Evolutionary conservation across 1,140 invertebrate species (phyloP).

Genomic region (Chrysopa pallens): DNA sequence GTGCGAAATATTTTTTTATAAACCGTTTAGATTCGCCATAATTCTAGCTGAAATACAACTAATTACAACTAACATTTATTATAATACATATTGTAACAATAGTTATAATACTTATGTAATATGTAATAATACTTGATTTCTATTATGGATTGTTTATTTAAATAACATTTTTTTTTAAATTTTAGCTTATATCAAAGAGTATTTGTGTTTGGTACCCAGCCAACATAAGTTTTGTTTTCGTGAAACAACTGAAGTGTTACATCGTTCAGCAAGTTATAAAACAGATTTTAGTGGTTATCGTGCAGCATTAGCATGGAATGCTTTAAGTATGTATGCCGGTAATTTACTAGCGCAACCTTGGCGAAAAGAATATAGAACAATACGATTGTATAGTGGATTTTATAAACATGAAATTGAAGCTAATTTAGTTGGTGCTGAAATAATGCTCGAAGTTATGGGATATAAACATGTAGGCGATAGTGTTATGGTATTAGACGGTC

Average conservation of each 20-base stretch:
- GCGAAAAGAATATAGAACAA: slow-evolving; percentile 64
- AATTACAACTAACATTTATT: not conserved
- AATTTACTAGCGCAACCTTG: slow-evolving; percentile 74
- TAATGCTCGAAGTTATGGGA: slow-evolving; percentile 64
- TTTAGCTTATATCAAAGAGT: slow-evolving; percentile 58
- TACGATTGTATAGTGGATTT: slow-evolving; percentile 67
- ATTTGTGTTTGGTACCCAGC: slow-evolving; percentile 57
- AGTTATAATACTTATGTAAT: no score
- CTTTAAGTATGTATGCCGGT: slow-evolving; percentile 64
- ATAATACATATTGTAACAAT: no score
- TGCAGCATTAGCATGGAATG: slow-evolving; percentile 62
- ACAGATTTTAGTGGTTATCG: slow-evolving; percentile 61
- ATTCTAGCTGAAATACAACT: no score
- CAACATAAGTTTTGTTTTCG: slow-evolving; percentile 58
- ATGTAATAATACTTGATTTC: no score
- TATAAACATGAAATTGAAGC: slow-evolving; percentile 72
- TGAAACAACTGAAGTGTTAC: slow-evolving; percentile 54
- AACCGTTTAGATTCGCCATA: no score
- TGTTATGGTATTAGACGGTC: slow-evolving; percentile 42
- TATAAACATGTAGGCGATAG: slow-evolving; percentile 42
- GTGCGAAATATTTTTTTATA: no score
- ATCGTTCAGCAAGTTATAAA: slow-evolving; percentile 44
- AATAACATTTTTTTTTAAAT: slow-evolving; percentile 8
- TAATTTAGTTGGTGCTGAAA: slow-evolving; percentile 53
- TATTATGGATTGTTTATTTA: no score